A percentile compares a stretch with the other conserved stretches of the same genome.
Evolutionary conservation across 2,797 vertebrate genomes (phyloP).

Genomic region (Mormyrops boulengeri): DNA sequence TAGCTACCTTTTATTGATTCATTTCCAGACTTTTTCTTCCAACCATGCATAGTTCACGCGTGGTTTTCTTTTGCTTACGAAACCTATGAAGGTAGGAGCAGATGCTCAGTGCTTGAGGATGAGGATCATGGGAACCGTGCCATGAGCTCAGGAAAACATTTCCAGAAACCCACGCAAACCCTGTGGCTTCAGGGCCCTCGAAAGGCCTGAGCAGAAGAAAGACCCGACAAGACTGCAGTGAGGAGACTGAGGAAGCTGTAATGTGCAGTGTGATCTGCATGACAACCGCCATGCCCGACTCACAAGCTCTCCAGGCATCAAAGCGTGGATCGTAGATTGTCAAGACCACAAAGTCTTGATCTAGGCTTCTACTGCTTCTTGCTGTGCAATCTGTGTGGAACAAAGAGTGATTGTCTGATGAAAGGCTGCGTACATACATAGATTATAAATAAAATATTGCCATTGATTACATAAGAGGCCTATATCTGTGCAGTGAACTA

Average conservation of each 20-base stretch:
- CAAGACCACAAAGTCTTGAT: neutral
- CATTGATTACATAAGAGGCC: neutral
- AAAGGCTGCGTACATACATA: neutral
- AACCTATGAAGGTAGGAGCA: neutral
- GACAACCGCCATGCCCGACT: too few relatives aligned
- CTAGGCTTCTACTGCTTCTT: neutral
- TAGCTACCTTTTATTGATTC: neutral
- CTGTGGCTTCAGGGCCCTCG: neutral
- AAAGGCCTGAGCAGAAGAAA: neutral
- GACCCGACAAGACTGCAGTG: neutral
- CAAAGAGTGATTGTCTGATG: neutral
- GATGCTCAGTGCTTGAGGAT: neutral
- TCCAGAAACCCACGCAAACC: neutral
- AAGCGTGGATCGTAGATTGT: neutral
- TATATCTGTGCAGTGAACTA: neutral
- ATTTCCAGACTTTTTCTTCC: neutral
- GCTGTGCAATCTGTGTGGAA: neutral
- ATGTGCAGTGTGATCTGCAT: slow-evolving; percentile 2
- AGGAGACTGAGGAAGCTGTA: neutral
- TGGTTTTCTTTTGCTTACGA: neutral
- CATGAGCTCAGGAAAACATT: neutral
- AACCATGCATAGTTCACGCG: neutral
- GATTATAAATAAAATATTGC: slow-evolving; percentile 1
- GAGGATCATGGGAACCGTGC: neutral
- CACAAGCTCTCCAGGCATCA: neutral